Evolutionary conservation across 1,140 invertebrate species (phyloP).

Genomic region (Caenorhabditis elegans): DNA sequence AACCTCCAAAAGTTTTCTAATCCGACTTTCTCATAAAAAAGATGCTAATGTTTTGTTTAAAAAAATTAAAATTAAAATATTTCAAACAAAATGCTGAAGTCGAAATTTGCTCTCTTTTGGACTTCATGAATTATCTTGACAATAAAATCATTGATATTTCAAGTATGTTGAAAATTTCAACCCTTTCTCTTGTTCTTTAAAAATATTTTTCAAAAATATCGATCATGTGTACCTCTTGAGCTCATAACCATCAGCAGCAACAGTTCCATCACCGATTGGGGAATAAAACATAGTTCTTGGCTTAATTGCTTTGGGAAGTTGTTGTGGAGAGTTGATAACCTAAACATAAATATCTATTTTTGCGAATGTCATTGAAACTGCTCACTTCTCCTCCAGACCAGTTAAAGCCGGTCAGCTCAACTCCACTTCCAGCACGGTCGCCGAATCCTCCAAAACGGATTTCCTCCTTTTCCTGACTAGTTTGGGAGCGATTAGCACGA

Average conservation of each 20-base stretch:
- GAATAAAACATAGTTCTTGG: constrained; percentile 60
- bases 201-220: background rate
- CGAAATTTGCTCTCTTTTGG: too few species aligned
- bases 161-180: too few species aligned
- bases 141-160: too few species aligned
- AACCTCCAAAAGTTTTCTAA: too few species aligned
- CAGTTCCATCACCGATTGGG: constrained; percentile 64
- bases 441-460: constrained; percentile 61
- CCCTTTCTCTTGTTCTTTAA: too few species aligned
- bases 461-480: constrained; percentile 32
- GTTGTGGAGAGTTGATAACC: constrained; percentile 35
- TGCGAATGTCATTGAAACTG: background rate
- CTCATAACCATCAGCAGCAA: constrained; percentile 64
- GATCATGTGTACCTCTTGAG: constrained; percentile 48
- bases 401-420: constrained; percentile 55
- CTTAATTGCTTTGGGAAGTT: constrained; percentile 57
- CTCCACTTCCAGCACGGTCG: constrained; percentile 63
- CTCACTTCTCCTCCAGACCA: constrained; percentile 63
- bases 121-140: too few species aligned
- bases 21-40: too few species aligned
- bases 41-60: too few species aligned
- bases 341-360: background rate
- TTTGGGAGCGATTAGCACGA: background rate
- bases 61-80: too few species aligned
- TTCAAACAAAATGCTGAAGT: too few species aligned